Conservation (phyloP, 2,797 vertebrate genomes). For the Amblyopsis hoosieri region DNA sequence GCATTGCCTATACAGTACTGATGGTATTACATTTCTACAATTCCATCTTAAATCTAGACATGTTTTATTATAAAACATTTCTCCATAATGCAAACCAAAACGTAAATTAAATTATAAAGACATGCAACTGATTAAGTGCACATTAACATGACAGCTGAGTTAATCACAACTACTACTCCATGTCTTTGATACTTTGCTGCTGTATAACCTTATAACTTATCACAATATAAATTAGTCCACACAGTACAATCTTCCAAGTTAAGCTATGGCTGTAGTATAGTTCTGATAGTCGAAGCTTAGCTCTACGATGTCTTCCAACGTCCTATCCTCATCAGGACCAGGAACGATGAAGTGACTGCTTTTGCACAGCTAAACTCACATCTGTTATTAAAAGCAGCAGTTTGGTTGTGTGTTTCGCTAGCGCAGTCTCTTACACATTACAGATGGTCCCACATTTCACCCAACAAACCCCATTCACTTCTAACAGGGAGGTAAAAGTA, state of each 20-base stretch:
- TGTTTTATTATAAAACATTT: conserved; percentile 58
- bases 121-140: conserved; percentile 46
- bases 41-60: conserved; percentile 47
- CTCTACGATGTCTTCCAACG: background rate
- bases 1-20: conserved; percentile 27
- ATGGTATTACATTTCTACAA: conserved; percentile 22
- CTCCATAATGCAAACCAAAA: conserved; percentile 53
- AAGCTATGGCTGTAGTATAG: conserved; percentile 19
- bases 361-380: too few species aligned
- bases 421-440: conserved; percentile 9
- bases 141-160: conserved; percentile 21
- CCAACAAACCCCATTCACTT: conserved; percentile 7
- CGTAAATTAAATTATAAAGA: conserved; percentile 51
- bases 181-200: conserved; percentile 10
- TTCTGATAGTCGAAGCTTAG: conserved; percentile 14
- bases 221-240: conserved; percentile 43
- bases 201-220: conserved; percentile 29
- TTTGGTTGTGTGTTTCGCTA: conserved; percentile 5
- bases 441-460: conserved; percentile 60
- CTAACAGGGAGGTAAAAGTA: background rate
- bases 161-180: conserved; percentile 8
- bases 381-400: conserved; percentile 35
- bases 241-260: conserved; percentile 32
- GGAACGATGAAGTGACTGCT: too few species aligned
- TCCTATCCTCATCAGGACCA: conserved; percentile 53